Evolutionary conservation across 1,140 invertebrate genomes (phyloP).

Genomic region (Aculops lycopersici): DNA sequence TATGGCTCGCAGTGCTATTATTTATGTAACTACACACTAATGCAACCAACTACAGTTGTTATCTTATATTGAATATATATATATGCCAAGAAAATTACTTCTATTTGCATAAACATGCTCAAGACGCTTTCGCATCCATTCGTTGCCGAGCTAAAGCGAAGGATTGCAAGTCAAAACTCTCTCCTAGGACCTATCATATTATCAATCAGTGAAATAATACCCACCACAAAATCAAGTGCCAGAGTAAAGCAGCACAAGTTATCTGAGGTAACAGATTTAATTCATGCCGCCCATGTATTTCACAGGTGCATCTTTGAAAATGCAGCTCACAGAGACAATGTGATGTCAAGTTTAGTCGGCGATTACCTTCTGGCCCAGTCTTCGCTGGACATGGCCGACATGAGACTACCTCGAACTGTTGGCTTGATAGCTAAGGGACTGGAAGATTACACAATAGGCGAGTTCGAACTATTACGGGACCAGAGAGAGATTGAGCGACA

Average conservation of each 20-base stretch:
- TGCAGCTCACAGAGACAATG: neutral
- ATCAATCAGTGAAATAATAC: neutral
- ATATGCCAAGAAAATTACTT: too few relatives aligned
- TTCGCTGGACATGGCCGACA: neutral
- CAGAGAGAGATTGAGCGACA: neutral
- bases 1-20: too few relatives aligned
- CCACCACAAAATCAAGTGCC: neutral
- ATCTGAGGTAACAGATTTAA: neutral
- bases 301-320: neutral
- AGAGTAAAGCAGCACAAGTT: neutral
- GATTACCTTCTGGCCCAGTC: neutral
- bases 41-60: too few relatives aligned
- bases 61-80: too few relatives aligned
- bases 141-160: neutral
- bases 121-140: neutral
- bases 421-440: neutral
- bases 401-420: neutral
- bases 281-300: neutral
- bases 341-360: neutral
- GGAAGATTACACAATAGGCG: neutral
- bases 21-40: too few relatives aligned
- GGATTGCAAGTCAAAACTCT: neutral
- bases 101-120: conserved; percentile 35
- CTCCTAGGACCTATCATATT: neutral
- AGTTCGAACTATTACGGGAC: neutral